Evolutionary conservation across 1,140 invertebrate species (phyloP).

Genomic region (Metaphire vulgaris): DNA sequence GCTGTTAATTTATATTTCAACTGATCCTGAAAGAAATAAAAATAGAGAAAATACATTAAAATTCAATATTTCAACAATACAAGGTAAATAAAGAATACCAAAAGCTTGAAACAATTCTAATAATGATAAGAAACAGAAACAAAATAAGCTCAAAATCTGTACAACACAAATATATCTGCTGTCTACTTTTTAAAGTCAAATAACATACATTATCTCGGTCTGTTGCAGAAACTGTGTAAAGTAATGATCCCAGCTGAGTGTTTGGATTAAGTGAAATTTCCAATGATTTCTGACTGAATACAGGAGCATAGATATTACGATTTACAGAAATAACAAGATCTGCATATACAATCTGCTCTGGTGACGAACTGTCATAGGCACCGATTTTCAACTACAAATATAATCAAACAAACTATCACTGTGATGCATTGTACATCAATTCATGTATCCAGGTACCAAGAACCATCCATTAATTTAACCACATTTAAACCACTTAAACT

Average conservation of each 20-base stretch:
- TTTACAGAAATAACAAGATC: slow-evolving; percentile 74
- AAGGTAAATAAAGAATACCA: too few relatives aligned
- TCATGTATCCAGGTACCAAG: too few relatives aligned
- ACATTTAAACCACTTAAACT: too few relatives aligned
- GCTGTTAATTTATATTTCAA: background rate
- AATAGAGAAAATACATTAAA: too few relatives aligned
- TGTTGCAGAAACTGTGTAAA: background rate
- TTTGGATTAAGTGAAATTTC: background rate
- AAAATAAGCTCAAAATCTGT: too few relatives aligned
- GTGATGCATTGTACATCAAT: background rate
- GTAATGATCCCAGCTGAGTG: background rate
- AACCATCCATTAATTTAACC: too few relatives aligned
- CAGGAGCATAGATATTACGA: slow-evolving; percentile 64
- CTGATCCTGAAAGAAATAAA: background rate
- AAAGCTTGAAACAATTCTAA: too few relatives aligned
- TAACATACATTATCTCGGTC: background rate
- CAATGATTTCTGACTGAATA: slow-evolving; percentile 58
- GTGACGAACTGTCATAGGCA: slow-evolving; percentile 78
- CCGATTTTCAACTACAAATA: slow-evolving; percentile 66
- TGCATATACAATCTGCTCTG: slow-evolving; percentile 69
- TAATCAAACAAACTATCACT: background rate
- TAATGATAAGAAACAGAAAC: too few relatives aligned
- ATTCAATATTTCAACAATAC: too few relatives aligned
- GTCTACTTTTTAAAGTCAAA: too few relatives aligned
- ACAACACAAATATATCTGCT: too few relatives aligned